Base-by-base conservation (phyloP, 2,888 invertebrate genomes). In the Scaptomyza reducta region DNA sequence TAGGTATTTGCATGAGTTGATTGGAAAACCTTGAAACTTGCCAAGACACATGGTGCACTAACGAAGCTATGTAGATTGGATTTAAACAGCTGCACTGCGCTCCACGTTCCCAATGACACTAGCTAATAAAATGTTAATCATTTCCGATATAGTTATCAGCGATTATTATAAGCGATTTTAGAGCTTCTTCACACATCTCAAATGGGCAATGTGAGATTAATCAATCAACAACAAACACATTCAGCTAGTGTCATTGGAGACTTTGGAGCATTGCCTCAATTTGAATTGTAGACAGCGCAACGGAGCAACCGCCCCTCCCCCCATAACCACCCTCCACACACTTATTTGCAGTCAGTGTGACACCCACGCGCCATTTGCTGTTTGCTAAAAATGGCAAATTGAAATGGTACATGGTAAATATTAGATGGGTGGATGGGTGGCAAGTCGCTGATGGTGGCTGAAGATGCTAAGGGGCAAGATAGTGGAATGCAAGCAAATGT, bases 1-100 rank as follows among this genome's bases (percentile, higher is more conserved):
- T 74, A 82, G 88, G 70, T 87, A 87, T 80, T 80, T 80, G 88
- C 80, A 85, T 80, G 79, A 74, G 68, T 66, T 87, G 80, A 80
- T 87, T 80, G 88, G 64, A 59, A 77, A 77, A 59, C 70, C 79
- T 81, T 87, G 74, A 84, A 70, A 78, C 67, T 53, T 63, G 64
- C 70, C 74, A 63, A 74, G 61, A 46, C 74, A 62, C 64, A 58
- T 55, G 64, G 46, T 63, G 47, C 56, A 58, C 53, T 87, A 63
- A 86, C 64, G 44, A 66, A 63, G 57, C 71, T 71, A 86, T 75
- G 66, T 51, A 72, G 79, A 69, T 82, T 63, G 45, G 41, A 71
- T 65, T 78, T 66, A 59, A 74, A 40, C 47, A 74, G 65, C 59
- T 60, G 45, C 55, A 55, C 51, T 42, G n/a, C 16, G 42, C 42